Base-by-base conservation (phyloP, 2,888 invertebrate species). In the Synergus umbraculus region DNA sequence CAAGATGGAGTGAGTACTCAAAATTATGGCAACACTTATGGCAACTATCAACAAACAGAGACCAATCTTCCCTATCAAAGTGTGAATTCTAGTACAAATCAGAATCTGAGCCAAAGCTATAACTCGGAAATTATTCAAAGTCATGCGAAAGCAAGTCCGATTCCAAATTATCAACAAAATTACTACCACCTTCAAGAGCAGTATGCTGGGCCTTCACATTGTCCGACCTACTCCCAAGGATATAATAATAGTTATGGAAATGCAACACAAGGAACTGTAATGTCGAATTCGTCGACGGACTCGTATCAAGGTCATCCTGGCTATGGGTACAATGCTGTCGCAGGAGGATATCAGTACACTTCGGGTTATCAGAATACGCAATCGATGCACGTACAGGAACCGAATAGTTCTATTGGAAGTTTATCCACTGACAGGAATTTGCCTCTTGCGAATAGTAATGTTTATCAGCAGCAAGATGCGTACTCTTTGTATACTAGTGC, bases 331-430 rank as follows among this genome's bases (percentile, higher is more conserved):
- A 95, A 95, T 87, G 84, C 93, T 0, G 88, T 92, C 0, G 93
- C 94, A 0, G 95, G 95, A 0, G 91, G 87, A 66, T 95, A 94
- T 84, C 94, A 95, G 13, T 95, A 95, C 85, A 94, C 92, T 83
- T 95, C 95, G 77, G 95, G 95, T 0, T 95, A 95, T 80, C 94
- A 95, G 87, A 93, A 93, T 77, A 84, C 87, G 43, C 89, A 93
- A 65, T 80, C 44, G 29, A 69, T 83, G 54, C 84, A 84, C 65
- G 67, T 78, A 8, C 84, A 83, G 54, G 84, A 84, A 29, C 81
- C 81, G 13, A 73, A 73, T 73, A 46, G 7, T 73, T 29, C 15
- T 4, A 10, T 46, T 66, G 63, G 43, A 13, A 4, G 18, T 58
- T 49, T 49, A 10, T 3, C 49, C 13, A 5, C 29, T 18, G 37